phyloP scores from a whole-genome alignment of 2,888 invertebrate genomes.

The Psylliodes chrysocephalus region DNA sequence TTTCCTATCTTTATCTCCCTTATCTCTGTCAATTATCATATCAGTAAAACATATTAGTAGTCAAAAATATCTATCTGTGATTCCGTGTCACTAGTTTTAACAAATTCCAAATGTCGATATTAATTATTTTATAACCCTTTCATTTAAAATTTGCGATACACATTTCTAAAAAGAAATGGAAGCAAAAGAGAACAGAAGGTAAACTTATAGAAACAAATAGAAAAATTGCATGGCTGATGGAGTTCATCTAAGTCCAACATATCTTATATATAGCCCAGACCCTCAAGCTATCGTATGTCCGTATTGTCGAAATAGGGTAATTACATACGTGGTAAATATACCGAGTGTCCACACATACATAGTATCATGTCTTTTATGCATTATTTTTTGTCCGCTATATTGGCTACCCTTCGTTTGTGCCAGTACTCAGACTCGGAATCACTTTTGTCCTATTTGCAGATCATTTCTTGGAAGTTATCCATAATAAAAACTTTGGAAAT shows the following conservation, averaged over 20 bases:
- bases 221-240: not conserved
- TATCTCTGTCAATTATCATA: too few species aligned
- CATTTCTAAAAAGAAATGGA: too few species aligned
- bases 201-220: too few species aligned
- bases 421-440: not conserved
- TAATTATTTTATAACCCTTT: too few species aligned
- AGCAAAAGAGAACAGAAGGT: too few species aligned
- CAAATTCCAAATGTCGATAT: too few species aligned
- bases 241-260: not conserved
- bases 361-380: not conserved
- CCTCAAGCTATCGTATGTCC: not conserved
- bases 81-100: too few species aligned
- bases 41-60: too few species aligned
- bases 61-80: too few species aligned
- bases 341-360: not conserved
- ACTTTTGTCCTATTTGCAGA: slow-evolving; percentile 2
- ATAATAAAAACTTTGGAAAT: too few species aligned
- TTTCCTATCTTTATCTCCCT: too few species aligned
- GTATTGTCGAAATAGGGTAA: not conserved
- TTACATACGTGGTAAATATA: slow-evolving; percentile 1
- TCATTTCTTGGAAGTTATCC: slow-evolving; percentile 1
- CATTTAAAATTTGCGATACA: too few species aligned
- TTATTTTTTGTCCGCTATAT: not conserved
- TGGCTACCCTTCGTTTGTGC: slow-evolving; percentile 1
- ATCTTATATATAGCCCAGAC: not conserved